Percentiles rank a stretch among this genome's conserved stretches.
Conservation (phyloP, 2,797 vertebrate genomes). For the Scomberomorus guttatus region DNA sequence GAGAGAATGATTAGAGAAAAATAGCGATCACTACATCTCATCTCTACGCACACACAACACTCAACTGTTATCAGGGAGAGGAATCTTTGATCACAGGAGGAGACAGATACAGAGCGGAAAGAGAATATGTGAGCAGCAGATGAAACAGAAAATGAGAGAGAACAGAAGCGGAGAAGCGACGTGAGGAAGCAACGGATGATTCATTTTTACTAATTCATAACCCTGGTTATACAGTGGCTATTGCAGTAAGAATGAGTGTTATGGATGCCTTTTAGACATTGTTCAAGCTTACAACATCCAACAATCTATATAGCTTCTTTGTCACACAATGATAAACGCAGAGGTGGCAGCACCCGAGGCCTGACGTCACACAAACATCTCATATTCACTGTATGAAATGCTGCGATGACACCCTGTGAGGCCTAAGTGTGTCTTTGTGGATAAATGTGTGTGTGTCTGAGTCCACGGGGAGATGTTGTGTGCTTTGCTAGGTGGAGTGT, state of each 20-base stretch:
- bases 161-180: constrained; percentile 37
- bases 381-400: constrained; percentile 14
- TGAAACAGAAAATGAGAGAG: constrained; percentile 54
- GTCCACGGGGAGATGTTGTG: constrained; percentile 40
- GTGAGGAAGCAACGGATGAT: constrained; percentile 44
- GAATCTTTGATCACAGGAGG: constrained; percentile 75
- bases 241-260: constrained; percentile 35
- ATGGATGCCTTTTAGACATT: constrained; percentile 19
- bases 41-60: constrained; percentile 14
- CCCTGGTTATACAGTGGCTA: constrained; percentile 38
- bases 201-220: constrained; percentile 63
- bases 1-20: constrained; percentile 67
- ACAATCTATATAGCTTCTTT: constrained; percentile 12
- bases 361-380: constrained; percentile 6
- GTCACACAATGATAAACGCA: constrained; percentile 12
- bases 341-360: neutral
- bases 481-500: constrained; percentile 48
- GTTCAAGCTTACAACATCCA: constrained; percentile 24
- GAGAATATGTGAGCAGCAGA: constrained; percentile 70
- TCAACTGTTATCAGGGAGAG: constrained; percentile 65
- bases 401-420: constrained; percentile 13
- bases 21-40: constrained; percentile 25
- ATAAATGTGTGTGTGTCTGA: neutral
- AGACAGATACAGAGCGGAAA: constrained; percentile 59
- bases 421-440: neutral